phyloP scores from a whole-genome alignment of 2,113 vertebrate species.

The Chloebia gouldiae region DNA sequence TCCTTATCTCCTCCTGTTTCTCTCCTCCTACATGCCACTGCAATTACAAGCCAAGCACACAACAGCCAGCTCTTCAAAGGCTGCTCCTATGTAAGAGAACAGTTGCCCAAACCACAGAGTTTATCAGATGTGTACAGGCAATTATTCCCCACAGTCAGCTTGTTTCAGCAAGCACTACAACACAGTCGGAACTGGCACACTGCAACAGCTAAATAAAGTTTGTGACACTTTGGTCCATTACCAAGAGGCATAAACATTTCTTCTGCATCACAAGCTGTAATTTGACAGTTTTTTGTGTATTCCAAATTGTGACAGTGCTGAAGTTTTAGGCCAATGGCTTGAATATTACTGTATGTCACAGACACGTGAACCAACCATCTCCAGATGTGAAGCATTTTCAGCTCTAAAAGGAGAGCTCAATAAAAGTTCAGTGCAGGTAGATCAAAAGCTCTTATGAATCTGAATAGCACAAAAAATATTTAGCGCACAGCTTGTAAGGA shows the following conservation, averaged over 20 bases:
- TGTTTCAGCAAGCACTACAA: neutral
- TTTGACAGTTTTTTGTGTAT: neutral
- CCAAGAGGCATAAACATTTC: neutral
- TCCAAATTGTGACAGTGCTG: neutral
- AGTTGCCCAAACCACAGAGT: neutral
- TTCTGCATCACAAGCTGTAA: neutral
- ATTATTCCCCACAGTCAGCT: neutral
- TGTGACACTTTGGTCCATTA: conserved; percentile 18
- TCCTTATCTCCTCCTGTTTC: neutral
- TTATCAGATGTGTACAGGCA: neutral
- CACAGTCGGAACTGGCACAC: neutral
- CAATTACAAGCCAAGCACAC: neutral
- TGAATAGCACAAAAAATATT: neutral
- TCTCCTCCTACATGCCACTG: neutral
- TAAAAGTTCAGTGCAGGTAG: neutral
- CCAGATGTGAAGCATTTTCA: neutral
- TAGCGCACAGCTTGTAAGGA: neutral
- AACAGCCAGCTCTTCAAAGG: neutral
- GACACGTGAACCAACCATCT: neutral
- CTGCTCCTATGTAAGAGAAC: neutral
- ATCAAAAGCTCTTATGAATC: neutral
- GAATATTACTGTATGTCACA: neutral
- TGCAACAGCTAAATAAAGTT: conserved; percentile 31
- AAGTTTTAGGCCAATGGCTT: neutral
- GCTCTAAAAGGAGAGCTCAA: neutral